phyloP scores from a whole-genome alignment of 2,113 vertebrate genomes.

The Dolichallabes microphthalmus region DNA sequence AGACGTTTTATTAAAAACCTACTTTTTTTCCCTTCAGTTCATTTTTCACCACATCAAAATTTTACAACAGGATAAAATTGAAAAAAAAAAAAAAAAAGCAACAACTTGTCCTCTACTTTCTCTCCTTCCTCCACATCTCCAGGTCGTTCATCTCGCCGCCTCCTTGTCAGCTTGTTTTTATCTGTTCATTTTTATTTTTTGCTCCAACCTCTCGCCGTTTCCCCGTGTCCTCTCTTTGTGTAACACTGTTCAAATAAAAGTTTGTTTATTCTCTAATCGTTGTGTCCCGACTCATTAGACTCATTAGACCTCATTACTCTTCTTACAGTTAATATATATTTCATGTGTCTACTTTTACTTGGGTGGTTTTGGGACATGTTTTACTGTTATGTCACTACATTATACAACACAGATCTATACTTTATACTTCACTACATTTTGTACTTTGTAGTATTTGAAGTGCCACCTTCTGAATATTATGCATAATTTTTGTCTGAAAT shows the following conservation, averaged over 20 bases:
- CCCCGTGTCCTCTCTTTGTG: conserved; percentile 65
- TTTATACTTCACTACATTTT: too few relatives aligned
- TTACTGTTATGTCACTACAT: too few relatives aligned
- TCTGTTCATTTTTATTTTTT: conserved; percentile 71
- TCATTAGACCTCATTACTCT: too few relatives aligned
- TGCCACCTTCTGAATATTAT: too few relatives aligned
- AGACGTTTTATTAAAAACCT: conserved; percentile 57
- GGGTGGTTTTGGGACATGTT: too few relatives aligned
- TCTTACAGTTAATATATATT: too few relatives aligned
- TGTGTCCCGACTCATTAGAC: not conserved
- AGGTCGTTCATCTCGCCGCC: not conserved
- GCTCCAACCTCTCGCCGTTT: conserved; percentile 70
- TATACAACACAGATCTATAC: too few relatives aligned
- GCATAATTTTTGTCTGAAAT: too few relatives aligned
- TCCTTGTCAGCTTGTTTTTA: conserved; percentile 65
- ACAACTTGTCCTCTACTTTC: not conserved
- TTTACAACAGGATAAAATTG: conserved; percentile 15
- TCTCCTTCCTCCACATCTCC: not conserved
- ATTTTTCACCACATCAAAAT: not conserved
- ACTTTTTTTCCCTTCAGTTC: conserved; percentile 41
- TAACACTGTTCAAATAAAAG: conserved; percentile 98
- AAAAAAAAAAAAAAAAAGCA: not conserved
- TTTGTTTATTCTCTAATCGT: conserved; percentile 83
- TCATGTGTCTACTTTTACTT: too few relatives aligned
- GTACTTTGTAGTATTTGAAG: too few relatives aligned